These are phyloP conservation scores for Gordius sp. DNA, from an alignment of 2,888 invertebrate species.

Conservation along the genomic window DNA sequence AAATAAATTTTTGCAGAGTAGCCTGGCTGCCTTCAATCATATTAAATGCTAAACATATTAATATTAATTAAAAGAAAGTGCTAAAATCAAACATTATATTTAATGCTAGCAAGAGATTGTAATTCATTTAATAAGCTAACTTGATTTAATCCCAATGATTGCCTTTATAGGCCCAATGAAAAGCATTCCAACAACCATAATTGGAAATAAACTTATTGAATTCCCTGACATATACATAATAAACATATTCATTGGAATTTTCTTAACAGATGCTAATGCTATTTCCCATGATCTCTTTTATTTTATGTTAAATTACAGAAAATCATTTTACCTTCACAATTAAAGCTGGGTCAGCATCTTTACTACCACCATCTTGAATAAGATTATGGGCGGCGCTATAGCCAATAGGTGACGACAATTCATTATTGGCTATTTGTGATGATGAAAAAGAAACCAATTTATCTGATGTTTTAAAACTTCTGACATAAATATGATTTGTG, in stretches of 20 bases:
- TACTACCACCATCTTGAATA: neutral
- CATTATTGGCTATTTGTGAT: neutral
- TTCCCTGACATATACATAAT: slow-evolving; percentile 99
- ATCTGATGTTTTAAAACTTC: neutral
- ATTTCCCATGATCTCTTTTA: slow-evolving; percentile 27
- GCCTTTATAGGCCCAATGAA: slow-evolving; percentile 83
- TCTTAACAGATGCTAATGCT: slow-evolving; percentile 25
- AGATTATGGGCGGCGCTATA: neutral
- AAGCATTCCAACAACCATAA: slow-evolving; percentile 99
- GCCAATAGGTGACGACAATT: neutral
- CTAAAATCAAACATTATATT: no score
- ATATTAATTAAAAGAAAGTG: no score
- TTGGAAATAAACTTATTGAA: slow-evolving; percentile 93
- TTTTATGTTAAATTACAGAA: neutral
- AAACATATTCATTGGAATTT: slow-evolving; percentile 61
- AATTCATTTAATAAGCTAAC: no score
- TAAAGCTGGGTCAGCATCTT: neutral
- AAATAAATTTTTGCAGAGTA: slow-evolving; percentile 64
- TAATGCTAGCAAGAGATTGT: no score
- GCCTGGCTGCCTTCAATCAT: slow-evolving; percentile 75
- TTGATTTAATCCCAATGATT: slow-evolving; percentile 45
- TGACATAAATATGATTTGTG: neutral
- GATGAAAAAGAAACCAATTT: neutral
- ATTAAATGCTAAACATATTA: slow-evolving; percentile 52
- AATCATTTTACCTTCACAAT: slow-evolving; percentile 8